These are phyloP conservation scores for Caranx ignobilis DNA, from an alignment of 2,113 vertebrate species.

Conservation along the genomic window DNA sequence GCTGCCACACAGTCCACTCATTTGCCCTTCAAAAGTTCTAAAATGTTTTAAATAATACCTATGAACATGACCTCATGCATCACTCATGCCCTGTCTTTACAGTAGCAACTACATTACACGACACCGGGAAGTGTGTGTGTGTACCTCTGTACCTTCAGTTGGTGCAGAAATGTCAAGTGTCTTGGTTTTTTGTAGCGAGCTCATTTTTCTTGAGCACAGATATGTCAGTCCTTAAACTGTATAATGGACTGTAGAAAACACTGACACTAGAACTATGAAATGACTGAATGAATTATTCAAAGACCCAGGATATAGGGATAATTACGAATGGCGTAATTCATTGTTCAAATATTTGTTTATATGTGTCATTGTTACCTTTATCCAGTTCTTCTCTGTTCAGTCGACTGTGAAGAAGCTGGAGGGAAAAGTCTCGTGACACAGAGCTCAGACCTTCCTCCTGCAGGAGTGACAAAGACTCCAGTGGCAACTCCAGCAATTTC, in stretches of 20 bases:
- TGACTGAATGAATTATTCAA: background rate
- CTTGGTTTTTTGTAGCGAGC: background rate
- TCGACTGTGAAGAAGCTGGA: constrained; percentile 88
- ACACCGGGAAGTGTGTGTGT: background rate
- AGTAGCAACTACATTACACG: background rate
- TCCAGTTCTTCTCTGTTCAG: constrained; percentile 71
- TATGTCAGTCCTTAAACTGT: background rate
- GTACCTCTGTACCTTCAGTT: background rate
- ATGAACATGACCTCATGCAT: background rate
- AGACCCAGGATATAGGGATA: background rate
- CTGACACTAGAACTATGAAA: background rate
- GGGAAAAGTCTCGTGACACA: constrained; percentile 89
- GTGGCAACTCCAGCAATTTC: constrained; percentile 86
- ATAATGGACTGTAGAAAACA: background rate
- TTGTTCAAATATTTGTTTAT: background rate
- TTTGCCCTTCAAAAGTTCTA: constrained; percentile 7
- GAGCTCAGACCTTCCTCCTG: constrained; percentile 76
- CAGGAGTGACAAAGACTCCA: constrained; percentile 87
- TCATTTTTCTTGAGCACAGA: background rate
- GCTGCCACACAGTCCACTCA: background rate
- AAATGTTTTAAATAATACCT: background rate
- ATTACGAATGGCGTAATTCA: too few species aligned
- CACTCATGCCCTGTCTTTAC: background rate
- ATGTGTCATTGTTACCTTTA: constrained; percentile 74
- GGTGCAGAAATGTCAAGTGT: background rate